Conservation (phyloP, 2,888 invertebrate species). For the Ormyrus nitidulus region DNA sequence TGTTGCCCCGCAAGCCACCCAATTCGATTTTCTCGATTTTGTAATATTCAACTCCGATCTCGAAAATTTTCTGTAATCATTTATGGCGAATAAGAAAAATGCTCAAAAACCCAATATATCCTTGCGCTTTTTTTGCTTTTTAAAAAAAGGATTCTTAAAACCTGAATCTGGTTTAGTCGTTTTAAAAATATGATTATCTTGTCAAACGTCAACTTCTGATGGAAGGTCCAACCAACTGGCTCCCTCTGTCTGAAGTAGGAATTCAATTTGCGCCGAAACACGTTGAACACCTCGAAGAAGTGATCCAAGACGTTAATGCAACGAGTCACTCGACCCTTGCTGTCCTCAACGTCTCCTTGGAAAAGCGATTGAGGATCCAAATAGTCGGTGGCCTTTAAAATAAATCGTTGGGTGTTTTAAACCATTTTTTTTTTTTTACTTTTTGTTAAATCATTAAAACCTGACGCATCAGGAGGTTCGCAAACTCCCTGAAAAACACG, state of each 20-base stretch:
- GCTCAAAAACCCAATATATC: neutral
- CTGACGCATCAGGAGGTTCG: conserved; percentile 88
- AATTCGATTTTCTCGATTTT: conserved; percentile 92
- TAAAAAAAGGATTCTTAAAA: conserved; percentile 50
- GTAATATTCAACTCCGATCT: conserved; percentile 86
- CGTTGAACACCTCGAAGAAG: conserved; percentile 77
- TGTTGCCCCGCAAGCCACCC: conserved; percentile 82
- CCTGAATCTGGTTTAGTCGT: conserved; percentile 80
- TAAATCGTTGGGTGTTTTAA: conserved; percentile 14
- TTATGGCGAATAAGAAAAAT: no score
- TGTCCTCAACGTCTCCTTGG: conserved; percentile 90
- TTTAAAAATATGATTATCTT: conserved; percentile 81
- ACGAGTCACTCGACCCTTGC: conserved; percentile 79
- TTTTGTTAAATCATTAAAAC: conserved; percentile 58
- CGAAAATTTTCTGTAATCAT: conserved; percentile 77
- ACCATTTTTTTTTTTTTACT: conserved; percentile 17
- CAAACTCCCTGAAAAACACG: conserved; percentile 86
- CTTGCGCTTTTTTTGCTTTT: neutral
- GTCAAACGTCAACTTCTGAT: conserved; percentile 83
- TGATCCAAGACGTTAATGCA: conserved; percentile 77
- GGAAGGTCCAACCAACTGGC: conserved; percentile 83
- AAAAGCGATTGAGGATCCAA: conserved; percentile 89
- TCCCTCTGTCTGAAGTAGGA: conserved; percentile 78
- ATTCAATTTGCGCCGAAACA: conserved; percentile 78
- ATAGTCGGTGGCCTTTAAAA: conserved; percentile 79